Percentiles rank a stretch among this genome's conserved stretches.
Evolutionary conservation across 2,797 vertebrate species (phyloP).

Genomic region (Cossypha heuglini): DNA sequence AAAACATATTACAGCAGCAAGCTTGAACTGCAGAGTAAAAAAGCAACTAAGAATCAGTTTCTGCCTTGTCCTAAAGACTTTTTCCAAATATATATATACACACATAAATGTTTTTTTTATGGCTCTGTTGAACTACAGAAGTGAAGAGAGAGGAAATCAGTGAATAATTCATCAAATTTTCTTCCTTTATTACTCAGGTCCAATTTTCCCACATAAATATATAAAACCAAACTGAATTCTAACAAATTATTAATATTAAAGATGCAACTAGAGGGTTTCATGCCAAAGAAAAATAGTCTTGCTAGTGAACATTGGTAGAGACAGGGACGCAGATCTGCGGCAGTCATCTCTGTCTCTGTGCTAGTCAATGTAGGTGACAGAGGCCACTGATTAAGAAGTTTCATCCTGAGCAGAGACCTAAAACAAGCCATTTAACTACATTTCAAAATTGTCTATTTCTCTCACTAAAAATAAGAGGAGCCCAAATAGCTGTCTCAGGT

Average conservation of each 20-base stretch:
- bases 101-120: background rate
- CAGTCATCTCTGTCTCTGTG: background rate
- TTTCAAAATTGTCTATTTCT: background rate
- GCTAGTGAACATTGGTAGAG: background rate
- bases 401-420: background rate
- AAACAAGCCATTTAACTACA: background rate
- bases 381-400: background rate
- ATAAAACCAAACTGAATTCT: background rate
- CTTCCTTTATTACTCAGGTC: background rate
- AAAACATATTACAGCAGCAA: background rate
- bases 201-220: background rate
- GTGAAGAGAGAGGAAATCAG: background rate
- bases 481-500: background rate
- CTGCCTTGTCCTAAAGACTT: background rate
- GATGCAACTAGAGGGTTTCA: background rate
- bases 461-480: background rate
- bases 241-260: background rate
- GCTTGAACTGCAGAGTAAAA: background rate
- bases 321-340: background rate
- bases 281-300: background rate
- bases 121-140: background rate
- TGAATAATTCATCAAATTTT: conserved; percentile 26
- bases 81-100: background rate
- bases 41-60: background rate
- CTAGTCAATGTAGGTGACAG: background rate